Base-by-base conservation (phyloP, 1,140 invertebrate species). In the Lucilia cuprina region DNA sequence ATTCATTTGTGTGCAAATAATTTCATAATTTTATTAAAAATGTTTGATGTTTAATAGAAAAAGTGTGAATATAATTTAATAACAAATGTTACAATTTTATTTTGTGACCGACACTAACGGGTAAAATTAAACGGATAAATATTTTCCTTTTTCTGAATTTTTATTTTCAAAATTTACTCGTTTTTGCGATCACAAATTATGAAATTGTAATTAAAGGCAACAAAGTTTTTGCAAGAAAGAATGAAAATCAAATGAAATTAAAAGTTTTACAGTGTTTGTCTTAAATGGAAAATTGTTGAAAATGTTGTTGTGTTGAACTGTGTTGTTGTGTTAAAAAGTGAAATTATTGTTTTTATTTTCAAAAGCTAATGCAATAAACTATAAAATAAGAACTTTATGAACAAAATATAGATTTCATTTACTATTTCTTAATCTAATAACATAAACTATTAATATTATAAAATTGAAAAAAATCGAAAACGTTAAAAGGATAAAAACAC, bases 21-120 rank as follows among this genome's bases (percentile, higher is more conserved):
- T 55, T 55, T 55, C 50, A 55, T 55, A 17, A n/a, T 55, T 55
- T 14, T 4, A 55, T 55, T 55, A 14, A 55, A 55, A 55, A 17
- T 55, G 7, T 55, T 4, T 55, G 12, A 13, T 55, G 50, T 55
- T 55, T 55, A 14, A 55, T 55, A 5, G 7, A 41, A 2, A 41
- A 41, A 41, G 41, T 41, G 50, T 80, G 8, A 3, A 30, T 30
- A 30, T 30, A n/a, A n/a, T 30, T 30, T 30, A 30, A 30, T 41
- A 30, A 34, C 5, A 13, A 50, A 2, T 85, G 84, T 87, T 87
- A 87, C 87, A 87, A 88, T 91, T 91, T 91, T 88, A 86, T 87
- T 91, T 91, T 91, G 90, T 91, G 90, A 91, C 90, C 90, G 90
- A 91, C 90, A 91, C 89, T 91, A 91, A 91, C 90, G 90, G 90